phyloP scores from a whole-genome alignment of 2,888 invertebrate species.

The Scotopteryx bipunctaria region DNA sequence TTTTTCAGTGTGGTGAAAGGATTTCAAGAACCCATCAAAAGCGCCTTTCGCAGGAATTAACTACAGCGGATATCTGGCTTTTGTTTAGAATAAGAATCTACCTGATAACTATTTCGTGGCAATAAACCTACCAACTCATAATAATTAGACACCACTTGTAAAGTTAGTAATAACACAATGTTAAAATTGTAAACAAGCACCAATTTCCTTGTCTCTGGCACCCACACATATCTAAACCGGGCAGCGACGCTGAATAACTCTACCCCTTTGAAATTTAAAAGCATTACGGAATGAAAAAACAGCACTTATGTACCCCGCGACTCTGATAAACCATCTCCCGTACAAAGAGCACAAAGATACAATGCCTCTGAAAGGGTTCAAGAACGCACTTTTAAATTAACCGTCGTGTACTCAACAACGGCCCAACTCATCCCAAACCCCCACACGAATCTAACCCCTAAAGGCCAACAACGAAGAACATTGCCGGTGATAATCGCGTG shows the following conservation, averaged over 20 bases:
- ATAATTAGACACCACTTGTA: too few relatives aligned
- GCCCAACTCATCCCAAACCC: constrained; percentile 45
- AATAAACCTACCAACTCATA: too few relatives aligned
- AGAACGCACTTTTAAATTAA: constrained; percentile 84
- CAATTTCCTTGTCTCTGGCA: constrained; percentile 64
- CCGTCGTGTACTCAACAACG: constrained; percentile 58
- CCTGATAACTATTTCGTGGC: too few relatives aligned
- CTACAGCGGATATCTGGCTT: too few relatives aligned
- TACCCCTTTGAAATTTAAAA: constrained; percentile 84
- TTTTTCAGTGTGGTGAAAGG: too few relatives aligned
- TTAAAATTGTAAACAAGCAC: not conserved
- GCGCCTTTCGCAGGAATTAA: too few relatives aligned
- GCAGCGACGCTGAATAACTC: constrained; percentile 80
- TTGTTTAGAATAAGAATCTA: too few relatives aligned
- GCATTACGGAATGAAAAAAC: constrained; percentile 84
- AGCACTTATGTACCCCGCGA: constrained; percentile 83
- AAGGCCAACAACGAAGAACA: constrained; percentile 9
- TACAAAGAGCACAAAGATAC: constrained; percentile 84
- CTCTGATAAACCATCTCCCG: constrained; percentile 82
- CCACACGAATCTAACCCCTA: constrained; percentile 57
- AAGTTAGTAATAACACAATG: too few relatives aligned
- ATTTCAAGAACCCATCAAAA: too few relatives aligned
- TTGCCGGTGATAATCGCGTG: constrained; percentile 49
- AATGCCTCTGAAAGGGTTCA: constrained; percentile 84
- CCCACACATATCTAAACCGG: constrained; percentile 79